Percentiles rank a stretch among this genome's conserved stretches.
These are phyloP conservation scores for Anguilla marmorata DNA, from an alignment of 2,797 vertebrate species.

Conservation along the genomic window DNA sequence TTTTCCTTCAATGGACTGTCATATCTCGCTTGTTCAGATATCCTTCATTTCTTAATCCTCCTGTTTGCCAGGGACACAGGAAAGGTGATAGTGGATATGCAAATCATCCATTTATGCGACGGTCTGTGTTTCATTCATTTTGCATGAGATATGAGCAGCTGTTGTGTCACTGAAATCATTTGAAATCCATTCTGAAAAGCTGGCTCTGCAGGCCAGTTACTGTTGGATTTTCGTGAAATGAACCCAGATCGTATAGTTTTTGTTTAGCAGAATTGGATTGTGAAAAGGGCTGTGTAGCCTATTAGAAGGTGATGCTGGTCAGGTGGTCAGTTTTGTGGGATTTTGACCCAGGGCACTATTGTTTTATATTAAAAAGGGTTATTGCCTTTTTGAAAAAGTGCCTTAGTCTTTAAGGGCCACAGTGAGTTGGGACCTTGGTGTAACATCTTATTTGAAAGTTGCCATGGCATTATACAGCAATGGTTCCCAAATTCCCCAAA, in stretches of 20 bases:
- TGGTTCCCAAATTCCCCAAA: background rate
- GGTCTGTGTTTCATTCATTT: constrained; percentile 1
- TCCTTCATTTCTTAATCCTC: background rate
- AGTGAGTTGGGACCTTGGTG: background rate
- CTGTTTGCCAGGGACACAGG: background rate
- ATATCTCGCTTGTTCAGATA: constrained; percentile 8
- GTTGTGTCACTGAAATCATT: background rate
- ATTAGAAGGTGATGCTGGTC: too few species aligned
- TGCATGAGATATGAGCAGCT: background rate
- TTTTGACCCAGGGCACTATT: background rate
- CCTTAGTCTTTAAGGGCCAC: background rate
- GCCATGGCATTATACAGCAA: background rate
- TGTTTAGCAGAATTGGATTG: too few species aligned
- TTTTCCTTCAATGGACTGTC: background rate
- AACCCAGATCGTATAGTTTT: background rate
- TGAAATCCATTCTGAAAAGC: constrained; percentile 9
- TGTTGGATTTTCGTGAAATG: background rate
- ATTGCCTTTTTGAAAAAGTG: background rate
- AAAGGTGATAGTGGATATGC: constrained; percentile 13
- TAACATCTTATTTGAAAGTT: background rate
- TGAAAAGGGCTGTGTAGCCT: too few species aligned
- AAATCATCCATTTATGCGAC: background rate
- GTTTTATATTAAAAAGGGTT: background rate
- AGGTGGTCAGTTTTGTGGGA: too few species aligned
- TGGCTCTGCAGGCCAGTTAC: background rate